A percentile compares a stretch with the other conserved stretches of the same genome.
These are phyloP conservation scores for Leucozona laternaria DNA, from an alignment of 2,888 invertebrate species.

Conservation along the genomic window DNA sequence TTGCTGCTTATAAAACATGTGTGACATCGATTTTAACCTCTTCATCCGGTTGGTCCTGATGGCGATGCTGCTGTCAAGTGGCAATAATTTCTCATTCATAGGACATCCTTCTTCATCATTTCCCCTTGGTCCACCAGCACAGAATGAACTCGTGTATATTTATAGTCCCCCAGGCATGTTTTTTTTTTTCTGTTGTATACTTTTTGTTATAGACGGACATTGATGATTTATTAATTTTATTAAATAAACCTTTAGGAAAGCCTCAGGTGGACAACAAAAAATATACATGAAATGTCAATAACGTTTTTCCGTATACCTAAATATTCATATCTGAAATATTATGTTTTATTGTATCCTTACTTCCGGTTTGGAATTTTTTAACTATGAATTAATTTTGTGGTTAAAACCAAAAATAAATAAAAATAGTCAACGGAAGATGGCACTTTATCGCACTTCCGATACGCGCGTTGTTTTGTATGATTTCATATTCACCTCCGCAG, in stretches of 20 bases:
- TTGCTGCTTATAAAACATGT: conserved; percentile 28
- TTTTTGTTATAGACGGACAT: conserved; percentile 11
- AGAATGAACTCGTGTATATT: background rate
- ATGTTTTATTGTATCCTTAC: conserved; percentile 2
- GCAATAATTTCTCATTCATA: conserved; percentile 69
- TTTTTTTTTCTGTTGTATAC: background rate
- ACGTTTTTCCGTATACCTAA: background rate
- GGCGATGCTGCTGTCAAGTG: conserved; percentile 16
- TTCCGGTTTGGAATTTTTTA: conserved; percentile 21
- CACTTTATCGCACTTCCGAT: conserved; percentile 22
- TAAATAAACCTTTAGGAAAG: conserved; percentile 53
- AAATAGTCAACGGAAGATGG: conserved; percentile 8
- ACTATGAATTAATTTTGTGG: conserved; percentile 17
- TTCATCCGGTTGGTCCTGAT: conserved; percentile 25
- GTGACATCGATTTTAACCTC: conserved; percentile 63
- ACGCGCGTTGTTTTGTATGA: background rate
- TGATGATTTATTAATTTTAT: conserved; percentile 71
- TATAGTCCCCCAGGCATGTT: background rate
- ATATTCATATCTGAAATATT: background rate
- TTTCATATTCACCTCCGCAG: conserved; percentile 16
- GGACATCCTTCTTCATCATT: conserved; percentile 46
- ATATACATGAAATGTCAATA: conserved; percentile 8
- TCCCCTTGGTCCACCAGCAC: background rate
- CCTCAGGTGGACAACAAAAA: conserved; percentile 6
- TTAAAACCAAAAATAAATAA: background rate